Evolutionary conservation across 2,113 vertebrate species (phyloP).

Genomic region (Centropus unirufus): DNA sequence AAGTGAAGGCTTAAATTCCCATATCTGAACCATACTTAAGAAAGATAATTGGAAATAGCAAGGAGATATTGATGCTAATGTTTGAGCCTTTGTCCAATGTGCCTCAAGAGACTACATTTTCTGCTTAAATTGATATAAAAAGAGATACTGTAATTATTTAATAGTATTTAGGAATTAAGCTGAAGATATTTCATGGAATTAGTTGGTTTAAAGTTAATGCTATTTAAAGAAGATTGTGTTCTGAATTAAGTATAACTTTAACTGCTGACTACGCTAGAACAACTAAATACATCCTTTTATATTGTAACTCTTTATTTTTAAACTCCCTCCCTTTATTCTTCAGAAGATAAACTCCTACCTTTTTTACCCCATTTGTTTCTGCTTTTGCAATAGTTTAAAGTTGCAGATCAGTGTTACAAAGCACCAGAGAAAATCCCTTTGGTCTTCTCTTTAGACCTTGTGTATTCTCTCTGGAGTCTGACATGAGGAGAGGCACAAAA

Average conservation of each 20-base stretch:
- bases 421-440: background rate
- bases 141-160: background rate
- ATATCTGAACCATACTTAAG: background rate
- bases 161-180: background rate
- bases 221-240: background rate
- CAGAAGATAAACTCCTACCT: background rate
- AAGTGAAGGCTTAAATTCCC: background rate
- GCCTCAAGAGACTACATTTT: background rate
- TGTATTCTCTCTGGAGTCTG: background rate
- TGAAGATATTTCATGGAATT: slow-evolving; percentile 4
- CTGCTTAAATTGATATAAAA: background rate
- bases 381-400: background rate
- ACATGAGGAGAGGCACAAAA: fast-evolving
- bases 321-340: background rate
- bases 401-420: background rate
- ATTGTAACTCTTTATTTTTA: background rate
- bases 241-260: slow-evolving; percentile 2
- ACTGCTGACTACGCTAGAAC: background rate
- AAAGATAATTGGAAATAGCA: background rate
- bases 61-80: background rate
- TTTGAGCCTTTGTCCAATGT: background rate
- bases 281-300: background rate
- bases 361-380: background rate
- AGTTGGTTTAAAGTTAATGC: slow-evolving; percentile 17
- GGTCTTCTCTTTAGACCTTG: background rate